phyloP scores from a whole-genome alignment of 2,797 vertebrate species.

The Benthosema pterotum region DNA sequence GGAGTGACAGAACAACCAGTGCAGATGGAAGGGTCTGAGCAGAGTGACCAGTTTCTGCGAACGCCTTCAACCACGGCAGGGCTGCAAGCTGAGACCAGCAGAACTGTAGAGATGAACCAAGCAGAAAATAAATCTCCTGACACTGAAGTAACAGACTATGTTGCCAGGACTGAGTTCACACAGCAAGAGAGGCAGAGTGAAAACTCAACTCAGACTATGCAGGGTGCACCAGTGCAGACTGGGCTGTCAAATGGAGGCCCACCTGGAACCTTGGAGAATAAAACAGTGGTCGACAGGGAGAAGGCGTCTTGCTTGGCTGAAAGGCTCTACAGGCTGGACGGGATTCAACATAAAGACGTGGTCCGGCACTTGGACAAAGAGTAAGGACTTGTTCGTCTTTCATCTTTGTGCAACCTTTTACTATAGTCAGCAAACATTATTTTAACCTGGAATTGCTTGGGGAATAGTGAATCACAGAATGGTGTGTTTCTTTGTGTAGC shows the following conservation, averaged over 20 bases:
- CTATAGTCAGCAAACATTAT: not conserved
- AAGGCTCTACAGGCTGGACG: conserved; percentile 83
- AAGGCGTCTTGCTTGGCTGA: conserved; percentile 77
- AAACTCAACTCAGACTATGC: conserved; percentile 12
- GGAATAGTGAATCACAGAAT: not conserved
- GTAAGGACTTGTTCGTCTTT: conserved; percentile 72
- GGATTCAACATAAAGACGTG: conserved; percentile 86
- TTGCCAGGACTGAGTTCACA: conserved; percentile 16
- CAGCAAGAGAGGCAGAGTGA: conserved; percentile 20
- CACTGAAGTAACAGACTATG: conserved; percentile 18
- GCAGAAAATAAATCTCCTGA: conserved; percentile 41
- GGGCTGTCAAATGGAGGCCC: conserved; percentile 45
- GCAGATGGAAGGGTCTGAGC: conserved; percentile 31
- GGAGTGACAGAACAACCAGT: conserved; percentile 21
- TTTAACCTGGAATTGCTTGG: not conserved
- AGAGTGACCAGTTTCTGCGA: conserved; percentile 26
- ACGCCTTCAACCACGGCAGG: conserved; percentile 8
- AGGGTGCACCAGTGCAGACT: conserved; percentile 2
- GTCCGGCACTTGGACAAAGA: conserved; percentile 91
- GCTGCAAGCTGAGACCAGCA: conserved; percentile 26
- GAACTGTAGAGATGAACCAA: conserved; percentile 42
- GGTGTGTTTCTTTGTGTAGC: conserved; percentile 48
- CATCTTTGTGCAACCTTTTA: not conserved
- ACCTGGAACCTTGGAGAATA: conserved; percentile 50
- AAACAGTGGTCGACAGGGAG: conserved; percentile 68